Conservation (phyloP, 1,140 invertebrate species). For the Amyelois transitella region DNA sequence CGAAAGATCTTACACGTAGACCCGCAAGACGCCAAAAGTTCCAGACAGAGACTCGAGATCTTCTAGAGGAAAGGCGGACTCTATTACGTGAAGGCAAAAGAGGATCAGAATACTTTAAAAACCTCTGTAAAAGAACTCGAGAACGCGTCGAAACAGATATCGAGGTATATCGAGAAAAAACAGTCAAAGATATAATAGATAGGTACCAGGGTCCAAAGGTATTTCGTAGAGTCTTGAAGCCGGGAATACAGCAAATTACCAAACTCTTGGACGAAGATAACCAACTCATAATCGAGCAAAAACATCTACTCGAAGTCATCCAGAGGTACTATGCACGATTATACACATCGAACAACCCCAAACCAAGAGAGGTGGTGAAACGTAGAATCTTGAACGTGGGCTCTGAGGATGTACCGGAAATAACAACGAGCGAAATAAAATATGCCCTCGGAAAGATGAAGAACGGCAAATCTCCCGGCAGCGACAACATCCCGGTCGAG, state of each 20-base stretch:
- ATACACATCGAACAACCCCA: neutral
- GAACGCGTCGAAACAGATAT: neutral
- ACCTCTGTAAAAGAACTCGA: neutral
- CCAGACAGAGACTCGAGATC: no score
- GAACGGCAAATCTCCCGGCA: neutral
- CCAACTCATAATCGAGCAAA: neutral
- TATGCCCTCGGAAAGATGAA: neutral
- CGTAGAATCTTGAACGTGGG: neutral
- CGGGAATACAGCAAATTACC: neutral
- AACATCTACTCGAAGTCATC: neutral
- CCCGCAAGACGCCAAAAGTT: no score
- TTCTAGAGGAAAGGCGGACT: no score
- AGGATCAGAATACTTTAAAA: no score
- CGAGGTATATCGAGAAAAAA: neutral
- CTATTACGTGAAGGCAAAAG: no score
- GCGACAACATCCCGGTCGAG: neutral
- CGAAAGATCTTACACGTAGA: no score
- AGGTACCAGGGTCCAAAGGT: neutral
- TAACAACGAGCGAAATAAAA: neutral
- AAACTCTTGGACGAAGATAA: neutral
- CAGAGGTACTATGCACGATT: neutral
- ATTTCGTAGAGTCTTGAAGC: neutral
- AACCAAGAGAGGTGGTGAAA: neutral
- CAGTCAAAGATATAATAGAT: neutral
- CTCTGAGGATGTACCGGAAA: conserved; percentile 3